Evolutionary conservation across 2,888 invertebrate species (phyloP).

Genomic region (Coecobrya sp.): DNA sequence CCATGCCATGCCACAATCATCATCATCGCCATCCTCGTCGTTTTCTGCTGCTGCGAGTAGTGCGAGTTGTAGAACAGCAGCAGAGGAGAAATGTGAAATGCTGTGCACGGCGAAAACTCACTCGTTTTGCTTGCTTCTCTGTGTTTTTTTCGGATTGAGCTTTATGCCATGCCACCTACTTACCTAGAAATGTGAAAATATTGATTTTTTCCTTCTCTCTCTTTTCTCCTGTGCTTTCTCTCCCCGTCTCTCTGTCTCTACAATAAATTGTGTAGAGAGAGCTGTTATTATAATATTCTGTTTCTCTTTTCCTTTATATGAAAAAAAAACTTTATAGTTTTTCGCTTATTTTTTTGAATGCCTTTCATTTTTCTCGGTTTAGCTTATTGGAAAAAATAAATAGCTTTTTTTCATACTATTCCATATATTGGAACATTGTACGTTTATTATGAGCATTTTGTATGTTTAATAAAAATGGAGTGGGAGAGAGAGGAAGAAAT

Average conservation of each 20-base stretch:
- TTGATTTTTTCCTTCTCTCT: slow-evolving; percentile 65
- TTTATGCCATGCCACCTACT: slow-evolving; percentile 54
- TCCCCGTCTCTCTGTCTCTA: neutral
- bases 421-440: too few species aligned
- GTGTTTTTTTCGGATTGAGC: neutral
- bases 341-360: neutral
- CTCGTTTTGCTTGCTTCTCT: neutral
- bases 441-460: too few species aligned
- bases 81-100: neutral
- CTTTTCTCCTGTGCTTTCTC: slow-evolving; percentile 8
- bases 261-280: neutral
- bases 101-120: neutral
- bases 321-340: slow-evolving; percentile 24
- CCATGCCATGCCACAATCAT: neutral
- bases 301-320: neutral
- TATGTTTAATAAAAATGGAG: too few species aligned
- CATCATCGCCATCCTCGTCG: neutral
- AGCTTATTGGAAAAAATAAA: neutral
- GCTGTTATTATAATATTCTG: too few species aligned
- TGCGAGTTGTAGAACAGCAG: too few species aligned
- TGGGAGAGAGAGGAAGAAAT: too few species aligned
- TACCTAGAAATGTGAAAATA: slow-evolving; percentile 77
- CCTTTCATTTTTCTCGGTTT: neutral
- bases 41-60: neutral
- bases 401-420: neutral